Evolutionary conservation across 2,888 invertebrate genomes (phyloP).

Genomic region (Eupithecia pulchellata): DNA sequence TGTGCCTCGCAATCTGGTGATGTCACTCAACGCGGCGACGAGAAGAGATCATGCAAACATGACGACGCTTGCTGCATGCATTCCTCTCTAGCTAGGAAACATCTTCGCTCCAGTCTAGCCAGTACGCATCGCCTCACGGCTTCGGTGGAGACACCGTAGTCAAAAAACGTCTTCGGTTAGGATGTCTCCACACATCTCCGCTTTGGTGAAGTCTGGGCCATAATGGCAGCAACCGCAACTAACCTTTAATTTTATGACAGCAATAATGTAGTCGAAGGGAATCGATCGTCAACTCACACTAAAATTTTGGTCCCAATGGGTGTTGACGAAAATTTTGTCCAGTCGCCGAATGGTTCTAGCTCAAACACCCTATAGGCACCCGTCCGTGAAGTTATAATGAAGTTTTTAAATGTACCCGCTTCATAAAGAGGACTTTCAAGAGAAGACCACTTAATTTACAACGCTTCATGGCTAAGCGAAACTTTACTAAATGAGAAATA

Average conservation of each 20-base stretch:
- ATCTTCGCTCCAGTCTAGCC: no score
- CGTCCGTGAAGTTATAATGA: conserved; percentile 68
- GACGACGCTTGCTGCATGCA: no score
- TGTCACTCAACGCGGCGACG: no score
- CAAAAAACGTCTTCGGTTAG: no score
- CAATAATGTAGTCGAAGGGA: not conserved
- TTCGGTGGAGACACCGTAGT: no score
- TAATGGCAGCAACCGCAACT: not conserved
- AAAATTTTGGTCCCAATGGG: not conserved
- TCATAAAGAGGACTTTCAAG: conserved; percentile 64
- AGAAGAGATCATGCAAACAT: no score
- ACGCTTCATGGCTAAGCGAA: conserved; percentile 47
- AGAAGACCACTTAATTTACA: conserved; percentile 69
- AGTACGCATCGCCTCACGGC: no score
- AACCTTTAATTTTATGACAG: not conserved
- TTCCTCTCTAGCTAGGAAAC: no score
- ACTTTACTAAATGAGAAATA: conserved; percentile 40
- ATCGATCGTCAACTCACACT: not conserved
- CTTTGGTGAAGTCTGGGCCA: no score
- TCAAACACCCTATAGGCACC: conserved; percentile 46
- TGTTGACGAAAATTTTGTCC: conserved; percentile 1
- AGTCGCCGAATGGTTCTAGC: conserved; percentile 25
- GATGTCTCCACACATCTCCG: no score
- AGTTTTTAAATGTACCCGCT: conserved; percentile 72
- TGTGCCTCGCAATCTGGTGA: no score